Conservation (phyloP, 2,113 vertebrate species). For the Neomonachus schauinslandi region DNA sequence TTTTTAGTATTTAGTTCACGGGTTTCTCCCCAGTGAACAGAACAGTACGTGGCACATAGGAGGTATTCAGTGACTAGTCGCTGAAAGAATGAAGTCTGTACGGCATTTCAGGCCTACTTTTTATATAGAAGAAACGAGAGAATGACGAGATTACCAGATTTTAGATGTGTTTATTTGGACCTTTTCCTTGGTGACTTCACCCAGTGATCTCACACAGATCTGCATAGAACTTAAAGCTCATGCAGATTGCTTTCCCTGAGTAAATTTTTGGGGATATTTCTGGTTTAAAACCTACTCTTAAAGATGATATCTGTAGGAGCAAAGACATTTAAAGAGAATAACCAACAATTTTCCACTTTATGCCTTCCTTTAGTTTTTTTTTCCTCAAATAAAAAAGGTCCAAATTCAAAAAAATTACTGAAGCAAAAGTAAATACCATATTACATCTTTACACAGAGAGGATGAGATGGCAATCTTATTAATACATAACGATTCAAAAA, state of each 20-base stretch:
- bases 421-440: slow-evolving; percentile 16
- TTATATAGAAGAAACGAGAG: background rate
- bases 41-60: background rate
- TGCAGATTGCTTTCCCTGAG: background rate
- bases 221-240: background rate
- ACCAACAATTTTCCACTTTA: slow-evolving; percentile 1
- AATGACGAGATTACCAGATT: background rate
- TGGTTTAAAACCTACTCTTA: background rate
- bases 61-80: background rate
- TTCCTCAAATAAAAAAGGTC: background rate
- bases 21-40: background rate
- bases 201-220: background rate
- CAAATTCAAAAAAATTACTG: background rate
- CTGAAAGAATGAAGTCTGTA: background rate
- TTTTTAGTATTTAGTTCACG: background rate
- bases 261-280: background rate
- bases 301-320: background rate
- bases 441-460: background rate
- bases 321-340: slow-evolving; percentile 23
- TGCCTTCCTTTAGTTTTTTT: background rate
- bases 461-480: background rate
- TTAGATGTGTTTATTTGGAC: background rate
- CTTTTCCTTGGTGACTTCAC: background rate
- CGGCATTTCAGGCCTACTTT: background rate
- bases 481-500: background rate